Percentiles rank a stretch among this genome's conserved stretches.
Conservation (phyloP, 2,113 vertebrate genomes). For the Ibidorhyncha struthersii region DNA sequence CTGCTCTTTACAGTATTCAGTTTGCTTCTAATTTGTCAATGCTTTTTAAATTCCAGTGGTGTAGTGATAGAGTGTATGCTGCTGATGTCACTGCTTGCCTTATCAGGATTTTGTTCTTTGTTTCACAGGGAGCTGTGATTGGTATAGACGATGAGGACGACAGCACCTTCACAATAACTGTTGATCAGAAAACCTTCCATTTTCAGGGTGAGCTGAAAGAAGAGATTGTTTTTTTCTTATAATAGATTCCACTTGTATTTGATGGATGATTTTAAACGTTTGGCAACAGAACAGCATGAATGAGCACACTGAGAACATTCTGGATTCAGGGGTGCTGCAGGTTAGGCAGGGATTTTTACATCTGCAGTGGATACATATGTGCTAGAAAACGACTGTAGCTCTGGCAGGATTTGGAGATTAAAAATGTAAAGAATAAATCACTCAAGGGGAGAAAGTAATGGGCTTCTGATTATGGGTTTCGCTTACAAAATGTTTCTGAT, state of each 20-base stretch:
- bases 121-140: conserved; percentile 99
- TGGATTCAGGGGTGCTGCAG: conserved; percentile 75
- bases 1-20: background rate
- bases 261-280: conserved; percentile 69
- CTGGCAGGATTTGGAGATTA: conserved; percentile 74
- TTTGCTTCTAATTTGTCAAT: conserved; percentile 46
- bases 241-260: conserved; percentile 62
- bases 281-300: conserved; percentile 71
- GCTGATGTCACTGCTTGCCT: conserved; percentile 89
- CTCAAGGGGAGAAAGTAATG: conserved; percentile 70
- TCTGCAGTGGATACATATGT: conserved; percentile 75
- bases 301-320: conserved; percentile 70
- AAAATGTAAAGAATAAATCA: conserved; percentile 78
- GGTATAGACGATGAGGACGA: conserved; percentile 99
- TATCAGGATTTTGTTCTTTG: conserved; percentile 86
- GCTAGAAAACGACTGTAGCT: conserved; percentile 73
- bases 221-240: conserved; percentile 71
- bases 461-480: conserved; percentile 70
- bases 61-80: conserved; percentile 78
- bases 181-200: conserved; percentile 99
- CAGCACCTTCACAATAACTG: conserved; percentile 99
- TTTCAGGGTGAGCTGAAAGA: conserved; percentile 94
- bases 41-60: conserved; percentile 71
- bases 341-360: conserved; percentile 77
- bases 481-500: conserved; percentile 64